Evolutionary conservation across 2,888 invertebrate genomes (phyloP).

Genomic region (Ophion obscuratus): DNA sequence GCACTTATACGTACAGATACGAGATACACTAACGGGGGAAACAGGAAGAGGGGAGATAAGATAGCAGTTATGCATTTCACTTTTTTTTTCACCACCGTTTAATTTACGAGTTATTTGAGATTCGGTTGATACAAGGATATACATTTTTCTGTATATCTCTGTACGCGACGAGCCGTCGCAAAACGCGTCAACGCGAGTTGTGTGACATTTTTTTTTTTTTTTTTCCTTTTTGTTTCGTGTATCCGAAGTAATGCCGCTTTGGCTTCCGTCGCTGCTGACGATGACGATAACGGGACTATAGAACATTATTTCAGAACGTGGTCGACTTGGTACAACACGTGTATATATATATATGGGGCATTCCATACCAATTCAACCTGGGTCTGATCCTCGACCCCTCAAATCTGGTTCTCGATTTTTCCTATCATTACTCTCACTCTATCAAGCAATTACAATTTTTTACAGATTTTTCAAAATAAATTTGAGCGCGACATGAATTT

Average conservation of each 20-base stretch:
- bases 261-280: conserved; percentile 16
- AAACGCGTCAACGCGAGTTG: conserved; percentile 21
- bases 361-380: too few relatives aligned
- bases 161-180: conserved; percentile 1
- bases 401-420: too few relatives aligned
- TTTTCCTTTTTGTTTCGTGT: conserved; percentile 6
- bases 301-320: conserved; percentile 38
- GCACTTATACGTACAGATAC: not conserved
- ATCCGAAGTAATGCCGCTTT: conserved; percentile 18
- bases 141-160: not conserved
- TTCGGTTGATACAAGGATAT: conserved; percentile 28
- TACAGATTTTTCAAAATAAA: too few relatives aligned
- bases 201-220: not conserved
- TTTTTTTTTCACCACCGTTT: conserved; percentile 19
- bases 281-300: conserved; percentile 12
- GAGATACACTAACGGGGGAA: conserved; percentile 24
- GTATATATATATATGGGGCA: conserved; percentile 2
- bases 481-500: too few relatives aligned
- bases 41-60: conserved; percentile 52
- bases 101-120: conserved; percentile 51
- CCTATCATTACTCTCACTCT: too few relatives aligned
- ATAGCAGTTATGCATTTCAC: conserved; percentile 48
- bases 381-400: too few relatives aligned
- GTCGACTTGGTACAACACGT: not conserved
- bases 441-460: too few relatives aligned